Evolutionary conservation across 1,140 invertebrate genomes (phyloP), one percentile per base, ranked within the genome.

Genomic region (Hydropsyche tenuis): DNA sequence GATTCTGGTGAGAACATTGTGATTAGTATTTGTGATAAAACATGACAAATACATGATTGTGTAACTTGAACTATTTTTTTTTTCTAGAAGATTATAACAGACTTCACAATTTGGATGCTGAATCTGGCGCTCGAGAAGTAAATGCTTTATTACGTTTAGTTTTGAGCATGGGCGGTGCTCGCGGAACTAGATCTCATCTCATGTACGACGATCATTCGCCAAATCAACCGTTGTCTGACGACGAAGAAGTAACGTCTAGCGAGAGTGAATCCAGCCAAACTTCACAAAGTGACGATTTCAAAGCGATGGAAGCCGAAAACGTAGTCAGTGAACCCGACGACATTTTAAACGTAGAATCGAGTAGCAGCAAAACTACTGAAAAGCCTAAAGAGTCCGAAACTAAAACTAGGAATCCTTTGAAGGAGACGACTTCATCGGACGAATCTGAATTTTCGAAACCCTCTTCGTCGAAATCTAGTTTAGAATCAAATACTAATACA

Each of bases 141-240:
- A 85, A 85, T 75, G 84, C 84, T 5, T 79, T 85, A 0, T 77
- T 85, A n/a, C 82, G 81, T 66, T 80, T 84, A 23, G 83, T 85
- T 37, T 80, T 85, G 25, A 82, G 80, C 69, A 85, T 85, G 83
- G 83, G 83, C 76, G 75, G 81, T 46, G 80, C 81, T 14, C 81
- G 82, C 22, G 20, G 20, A 22, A 12, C 2, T 62, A 18, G 25
- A 65, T 16, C 20, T 45, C n/a, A 45, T 45, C 9, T 45, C n/a
- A n/a, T 9, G 9, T 45, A 45, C 43, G 9, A 45, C 14, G 60
- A 20, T 23, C 60, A 20, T 63, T 16, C 60, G 5, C 5, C 23
- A 63, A 22, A 6, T 63, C 60, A 63, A 22, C 18, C 60, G n/a
- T n/a, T n/a, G n/a, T n/a, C 51, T 6, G 43, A 30, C 14, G 64